Conservation (phyloP, 2,113 vertebrate genomes). For the Psittacula cyanocephala region DNA sequence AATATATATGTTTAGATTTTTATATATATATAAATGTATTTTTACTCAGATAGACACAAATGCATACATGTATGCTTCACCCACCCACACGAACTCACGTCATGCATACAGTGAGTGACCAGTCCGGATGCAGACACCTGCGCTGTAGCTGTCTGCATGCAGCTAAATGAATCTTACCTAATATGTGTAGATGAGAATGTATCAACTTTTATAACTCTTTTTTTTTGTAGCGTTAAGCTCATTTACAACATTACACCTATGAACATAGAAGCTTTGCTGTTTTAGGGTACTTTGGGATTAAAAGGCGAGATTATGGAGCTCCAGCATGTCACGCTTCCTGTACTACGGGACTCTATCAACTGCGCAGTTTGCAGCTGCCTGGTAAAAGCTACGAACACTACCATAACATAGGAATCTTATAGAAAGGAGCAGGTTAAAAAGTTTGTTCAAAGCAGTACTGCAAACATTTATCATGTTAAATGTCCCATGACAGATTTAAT, state of each 20-base stretch:
- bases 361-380: background rate
- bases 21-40: background rate
- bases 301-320: background rate
- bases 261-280: background rate
- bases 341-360: background rate
- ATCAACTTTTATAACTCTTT: background rate
- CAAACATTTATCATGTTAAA: background rate
- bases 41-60: background rate
- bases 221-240: background rate
- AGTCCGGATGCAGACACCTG: background rate
- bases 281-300: background rate
- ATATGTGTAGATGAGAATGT: accelerated
- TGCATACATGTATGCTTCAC: background rate
- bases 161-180: background rate
- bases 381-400: background rate
- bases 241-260: background rate
- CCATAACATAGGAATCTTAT: background rate
- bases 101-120: background rate
- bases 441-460: background rate
- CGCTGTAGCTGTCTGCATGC: background rate
- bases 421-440: background rate
- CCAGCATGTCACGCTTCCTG: background rate
- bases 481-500: background rate
- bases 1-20: background rate
- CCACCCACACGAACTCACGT: background rate